Evolutionary conservation across 2,113 vertebrate species (phyloP), one percentile per base, ranked within the genome.

Genomic region (Dinomys branickii): DNA sequence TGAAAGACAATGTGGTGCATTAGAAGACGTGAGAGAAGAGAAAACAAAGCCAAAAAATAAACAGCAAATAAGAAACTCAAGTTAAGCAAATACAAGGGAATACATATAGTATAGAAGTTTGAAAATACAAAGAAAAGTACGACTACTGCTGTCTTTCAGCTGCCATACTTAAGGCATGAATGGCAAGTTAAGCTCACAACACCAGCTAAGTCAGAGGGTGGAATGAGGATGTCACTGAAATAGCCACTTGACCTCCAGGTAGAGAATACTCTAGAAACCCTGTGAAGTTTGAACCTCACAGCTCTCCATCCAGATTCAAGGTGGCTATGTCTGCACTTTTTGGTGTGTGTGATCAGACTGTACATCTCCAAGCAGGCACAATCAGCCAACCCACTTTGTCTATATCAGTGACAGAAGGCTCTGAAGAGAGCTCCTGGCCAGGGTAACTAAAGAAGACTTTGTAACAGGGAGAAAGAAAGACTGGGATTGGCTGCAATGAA

Each of bases 401-500:
- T 44, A n/a, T 4, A 47, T 14, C n/a, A 50, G 63, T 6, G 33
- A 19, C 20, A 5, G 47, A 11, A 56, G 35, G 26, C 5, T 44
- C 17, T 41, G 17, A 88, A 38, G 16, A 58, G 9, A 10, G 54
- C 35, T 75, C 16, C 52, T 16, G 16, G 98, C 98, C 77, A 6
- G 41, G 65, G 75, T 97, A 3, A 54, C 95, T n/a, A 95, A 98
- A 56, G 98, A 98, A 58, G 98, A 33, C 19, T 99, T 99, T 65
- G 98, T 99, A 47, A 96, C 94, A 96, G 98, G 99, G 59, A 98
- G 97, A 87, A 99, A 98, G 96, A 98, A 98, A 90, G 99, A 99
- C 93, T 97, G 99, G 90, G 99, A 99, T 78, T 99, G 98, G 80
- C 94, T 99, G 88, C 98, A 24, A 99, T 99, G 0, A 99, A 99